These are phyloP conservation scores for Bactericera cockerelli DNA, from an alignment of 1,140 invertebrate genomes.

Conservation along the genomic window DNA sequence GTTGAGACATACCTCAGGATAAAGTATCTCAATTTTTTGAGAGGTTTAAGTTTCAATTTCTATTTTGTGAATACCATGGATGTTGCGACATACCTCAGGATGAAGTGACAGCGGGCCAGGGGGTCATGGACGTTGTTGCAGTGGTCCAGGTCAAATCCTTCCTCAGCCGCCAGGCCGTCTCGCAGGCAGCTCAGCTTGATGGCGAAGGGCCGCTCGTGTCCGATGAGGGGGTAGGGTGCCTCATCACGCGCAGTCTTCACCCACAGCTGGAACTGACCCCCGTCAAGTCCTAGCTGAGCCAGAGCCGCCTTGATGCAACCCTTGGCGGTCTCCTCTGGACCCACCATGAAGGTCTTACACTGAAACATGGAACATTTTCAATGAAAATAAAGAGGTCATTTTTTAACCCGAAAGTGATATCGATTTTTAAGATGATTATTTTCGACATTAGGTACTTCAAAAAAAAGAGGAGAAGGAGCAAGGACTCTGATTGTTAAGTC, in stretches of 20 bases:
- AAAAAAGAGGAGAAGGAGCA: too few relatives aligned
- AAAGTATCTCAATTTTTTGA: too few relatives aligned
- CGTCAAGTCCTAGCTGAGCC: slow-evolving; percentile 43
- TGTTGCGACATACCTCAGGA: slow-evolving; percentile 37
- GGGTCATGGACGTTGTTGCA: slow-evolving; percentile 52
- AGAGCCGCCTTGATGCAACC: slow-evolving; percentile 47
- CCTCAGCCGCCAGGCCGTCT: slow-evolving; percentile 52
- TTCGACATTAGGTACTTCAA: too few relatives aligned
- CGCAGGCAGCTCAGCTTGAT: slow-evolving; percentile 58
- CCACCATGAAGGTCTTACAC: slow-evolving; percentile 58
- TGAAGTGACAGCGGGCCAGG: slow-evolving; percentile 40
- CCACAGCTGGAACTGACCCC: slow-evolving; percentile 51
- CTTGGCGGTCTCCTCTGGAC: slow-evolving; percentile 52
- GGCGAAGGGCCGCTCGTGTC: slow-evolving; percentile 68
- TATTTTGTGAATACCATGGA: too few relatives aligned
- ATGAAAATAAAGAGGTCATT: too few relatives aligned
- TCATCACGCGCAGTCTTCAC: slow-evolving; percentile 51
- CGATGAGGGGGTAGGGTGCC: slow-evolving; percentile 54
- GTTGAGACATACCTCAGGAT: slow-evolving; percentile 36
- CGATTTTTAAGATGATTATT: too few relatives aligned
- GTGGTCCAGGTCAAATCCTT: slow-evolving; percentile 59
- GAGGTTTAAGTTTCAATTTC: too few relatives aligned
- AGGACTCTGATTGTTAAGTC: too few relatives aligned
- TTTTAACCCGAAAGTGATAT: too few relatives aligned
- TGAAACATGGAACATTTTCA: slow-evolving; percentile 29